Evolutionary conservation across 2,888 invertebrate genomes (phyloP), one percentile per base, ranked within the genome.

Genomic region (Idaea dimidiata): DNA sequence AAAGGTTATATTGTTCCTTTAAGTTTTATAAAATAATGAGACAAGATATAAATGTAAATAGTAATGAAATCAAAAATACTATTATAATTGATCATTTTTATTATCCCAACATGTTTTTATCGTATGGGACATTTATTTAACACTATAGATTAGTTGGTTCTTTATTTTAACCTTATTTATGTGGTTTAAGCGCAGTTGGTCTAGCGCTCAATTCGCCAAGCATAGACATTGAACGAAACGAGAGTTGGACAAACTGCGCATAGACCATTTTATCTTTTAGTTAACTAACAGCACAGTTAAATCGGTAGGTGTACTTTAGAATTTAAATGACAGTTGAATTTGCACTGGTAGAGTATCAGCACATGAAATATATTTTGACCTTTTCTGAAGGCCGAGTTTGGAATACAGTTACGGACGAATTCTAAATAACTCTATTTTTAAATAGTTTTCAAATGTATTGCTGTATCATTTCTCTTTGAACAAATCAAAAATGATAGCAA

Each of bases 131-230:
- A 74, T 80, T 80, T 81, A 43, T 43, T 43, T 86, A 83, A 83
- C 79, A 77, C 71, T 77, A 83, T 77, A 72, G 69, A 78, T 79
- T 82, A 81, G 73, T 80, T 79, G 64, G 63, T 59, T 76, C 76
- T 80, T 82, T 78, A 79, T 78, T 82, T 84, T 83, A 71, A 76
- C 81, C 79, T 77, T 86, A 86, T 86, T 86, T 88, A 87, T 86
- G 79, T 86, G 78, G 73, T 79, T 78, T 75, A 77, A 72, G 76
- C 62, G 43, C 10, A 43, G 43, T 43, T 43, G 8, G 43, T 43
- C 43, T 14, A 43, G 5, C 1, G 2, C 10, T 43, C 43, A 43
- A 10, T 43, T 43, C 10, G 43, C 10, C 43, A 8, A 43, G 24
- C 5, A 3, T 24, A 24, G 24, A 24, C 24, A 43, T 43, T 8